phyloP scores from a whole-genome alignment of 2,797 vertebrate species.

The Eremophila alpestris region DNA sequence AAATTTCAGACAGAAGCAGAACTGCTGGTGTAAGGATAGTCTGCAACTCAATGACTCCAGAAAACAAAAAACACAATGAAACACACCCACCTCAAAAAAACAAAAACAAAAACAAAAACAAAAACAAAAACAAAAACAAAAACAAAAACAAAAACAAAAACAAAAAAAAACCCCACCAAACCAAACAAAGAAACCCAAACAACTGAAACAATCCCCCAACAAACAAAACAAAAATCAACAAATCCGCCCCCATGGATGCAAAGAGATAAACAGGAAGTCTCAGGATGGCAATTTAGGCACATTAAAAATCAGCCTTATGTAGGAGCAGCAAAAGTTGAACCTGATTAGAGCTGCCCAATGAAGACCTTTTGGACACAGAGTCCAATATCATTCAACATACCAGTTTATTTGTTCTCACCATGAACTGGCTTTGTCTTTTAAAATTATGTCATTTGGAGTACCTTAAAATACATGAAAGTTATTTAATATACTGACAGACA shows the following conservation, averaged over 20 bases:
- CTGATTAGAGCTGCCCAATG: background rate
- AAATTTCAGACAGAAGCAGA: background rate
- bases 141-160: too few species aligned
- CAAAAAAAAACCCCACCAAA: too few species aligned
- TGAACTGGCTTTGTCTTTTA: background rate
- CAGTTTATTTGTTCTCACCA: background rate
- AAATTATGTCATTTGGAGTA: background rate
- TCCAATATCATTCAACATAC: background rate
- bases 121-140: too few species aligned
- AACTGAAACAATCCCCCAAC: background rate
- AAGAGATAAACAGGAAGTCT: background rate
- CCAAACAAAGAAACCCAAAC: background rate
- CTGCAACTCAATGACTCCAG: background rate
- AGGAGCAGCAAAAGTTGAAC: background rate
- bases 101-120: too few species aligned
- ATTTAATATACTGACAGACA: background rate
- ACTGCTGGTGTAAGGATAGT: background rate
- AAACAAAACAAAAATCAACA: background rate
- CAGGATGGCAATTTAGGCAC: background rate
- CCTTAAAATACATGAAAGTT: background rate
- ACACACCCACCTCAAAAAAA: fast-evolving
- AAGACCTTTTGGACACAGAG: background rate
- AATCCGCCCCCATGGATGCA: fast-evolving
- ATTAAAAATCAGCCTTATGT: background rate
- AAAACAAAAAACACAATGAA: background rate